These are phyloP conservation scores for Gila robusta DNA, from an alignment of 2,797 vertebrate species.

Conservation along the genomic window DNA sequence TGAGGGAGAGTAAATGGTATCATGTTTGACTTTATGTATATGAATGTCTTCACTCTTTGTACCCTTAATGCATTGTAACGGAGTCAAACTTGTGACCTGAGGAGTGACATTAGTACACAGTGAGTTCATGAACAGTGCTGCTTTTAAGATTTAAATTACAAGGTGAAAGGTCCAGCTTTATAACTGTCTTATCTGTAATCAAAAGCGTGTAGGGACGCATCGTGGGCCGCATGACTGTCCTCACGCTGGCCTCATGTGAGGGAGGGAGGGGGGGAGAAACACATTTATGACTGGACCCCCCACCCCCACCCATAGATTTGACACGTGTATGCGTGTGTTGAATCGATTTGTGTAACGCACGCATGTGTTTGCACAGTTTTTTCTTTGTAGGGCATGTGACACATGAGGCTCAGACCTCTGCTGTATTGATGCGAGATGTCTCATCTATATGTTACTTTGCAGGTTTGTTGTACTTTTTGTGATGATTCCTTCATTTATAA, in stretches of 20 bases:
- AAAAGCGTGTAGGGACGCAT: constrained; percentile 51
- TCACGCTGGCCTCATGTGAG: constrained; percentile 65
- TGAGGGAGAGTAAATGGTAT: not conserved
- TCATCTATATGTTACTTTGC: constrained; percentile 1
- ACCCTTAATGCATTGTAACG: not conserved
- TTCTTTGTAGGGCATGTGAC: not conserved
- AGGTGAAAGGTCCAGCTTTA: constrained; percentile 40
- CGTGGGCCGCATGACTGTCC: constrained; percentile 65
- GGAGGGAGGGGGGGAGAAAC: not conserved
- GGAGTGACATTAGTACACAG: not conserved
- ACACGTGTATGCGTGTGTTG: not conserved
- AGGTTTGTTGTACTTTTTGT: not conserved
- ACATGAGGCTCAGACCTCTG: not conserved
- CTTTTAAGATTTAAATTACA: constrained; percentile 9
- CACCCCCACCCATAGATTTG: not conserved
- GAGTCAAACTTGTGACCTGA: not conserved
- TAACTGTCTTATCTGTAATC: constrained; percentile 63
- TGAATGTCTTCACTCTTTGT: not conserved
- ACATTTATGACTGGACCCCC: not conserved
- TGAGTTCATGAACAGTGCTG: not conserved
- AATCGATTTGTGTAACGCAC: not conserved
- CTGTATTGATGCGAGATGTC: constrained; percentile 12
- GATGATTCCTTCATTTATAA: not conserved
- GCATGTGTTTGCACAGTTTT: not conserved
- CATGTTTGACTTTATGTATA: not conserved